These are phyloP conservation scores for Mesorhabditis spiculigera DNA, from an alignment of 2,888 invertebrate species.

Conservation along the genomic window DNA sequence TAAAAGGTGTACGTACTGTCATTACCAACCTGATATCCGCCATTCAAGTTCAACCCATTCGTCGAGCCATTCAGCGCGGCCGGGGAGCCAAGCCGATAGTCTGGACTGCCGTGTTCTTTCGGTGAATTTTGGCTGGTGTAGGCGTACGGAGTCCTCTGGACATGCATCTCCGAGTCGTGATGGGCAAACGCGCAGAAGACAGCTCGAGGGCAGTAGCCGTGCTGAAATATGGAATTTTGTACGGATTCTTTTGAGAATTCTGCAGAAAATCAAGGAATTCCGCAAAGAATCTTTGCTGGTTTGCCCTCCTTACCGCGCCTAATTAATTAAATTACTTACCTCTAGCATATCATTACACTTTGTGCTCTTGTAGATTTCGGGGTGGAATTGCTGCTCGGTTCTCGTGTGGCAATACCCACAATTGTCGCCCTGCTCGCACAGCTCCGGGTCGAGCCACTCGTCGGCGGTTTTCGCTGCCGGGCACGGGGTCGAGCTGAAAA, in stretches of 20 bases:
- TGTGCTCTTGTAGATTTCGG: conserved; percentile 98
- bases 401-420: conserved; percentile 97
- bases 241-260: no score
- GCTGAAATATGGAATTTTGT: conserved; percentile 66
- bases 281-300: neutral
- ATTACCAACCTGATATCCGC: neutral
- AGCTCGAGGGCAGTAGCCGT: conserved; percentile 94
- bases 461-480: conserved; percentile 93
- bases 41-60: neutral
- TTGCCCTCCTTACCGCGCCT: neutral
- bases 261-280: neutral
- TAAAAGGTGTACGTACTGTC: no score
- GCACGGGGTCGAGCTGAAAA: conserved; percentile 86
- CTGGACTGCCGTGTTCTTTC: conserved; percentile 34
- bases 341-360: conserved; percentile 96
- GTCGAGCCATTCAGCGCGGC: neutral
- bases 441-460: conserved; percentile 97
- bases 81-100: neutral
- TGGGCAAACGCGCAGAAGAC: conserved; percentile 99
- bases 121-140: conserved; percentile 36
- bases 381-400: conserved; percentile 99
- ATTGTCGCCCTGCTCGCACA: conserved; percentile 89
- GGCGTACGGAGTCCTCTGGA: conserved; percentile 37
- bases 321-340: conserved; percentile 15
- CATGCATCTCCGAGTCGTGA: conserved; percentile 69